Base-by-base conservation (phyloP, 2,888 invertebrate genomes). In the Sialis lutaria region DNA sequence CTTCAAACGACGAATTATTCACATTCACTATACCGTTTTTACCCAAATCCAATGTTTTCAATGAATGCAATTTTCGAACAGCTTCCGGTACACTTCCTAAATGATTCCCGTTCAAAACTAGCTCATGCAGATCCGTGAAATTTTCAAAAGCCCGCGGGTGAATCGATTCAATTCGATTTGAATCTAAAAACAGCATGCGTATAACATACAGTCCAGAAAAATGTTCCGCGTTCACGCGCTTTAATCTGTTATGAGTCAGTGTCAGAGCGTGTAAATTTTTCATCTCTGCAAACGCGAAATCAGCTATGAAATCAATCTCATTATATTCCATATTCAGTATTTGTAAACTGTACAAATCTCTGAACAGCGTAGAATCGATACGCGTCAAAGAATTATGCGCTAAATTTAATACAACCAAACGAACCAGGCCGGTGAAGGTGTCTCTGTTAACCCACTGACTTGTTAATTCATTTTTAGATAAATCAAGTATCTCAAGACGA, bases 21-120 rank as follows among this genome's bases (percentile, higher is more conserved):
- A 91, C 73, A 53, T 71, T 70, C 53, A 77, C 74, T 58, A 91
- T 80, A 58, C 74, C 73, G 66, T 90, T 91, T 67, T 85, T 83
- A 43, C 85, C 85, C 55, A 90, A 70, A 66, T 88, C 85, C 50
- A 90, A 68, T 32, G 81, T 80, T 59, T 80, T 82, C 56, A 90
- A 67, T 57, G 79, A 77, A 54, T 73, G 67, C 51, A 87, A 68
- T 54, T 75, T 76, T 55, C 77, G 76, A 51, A 84, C 72, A 40
- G 84, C 82, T 56, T 71, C 73, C 50, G 86, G 83, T 48, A 82
- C 73, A 54, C 76, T 76, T 37, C 73, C 74, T 55, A 88, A 67
- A 57, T 72, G 67, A 67, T 88, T 88, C 50, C 78, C 79, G 57
- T 79, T 82, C 52, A 87, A 65, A 42, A 82, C 80, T 54, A 87